These are phyloP conservation scores for Caenorhabditis macrosperma DNA, from an alignment of 2,888 invertebrate genomes.

Conservation along the genomic window DNA sequence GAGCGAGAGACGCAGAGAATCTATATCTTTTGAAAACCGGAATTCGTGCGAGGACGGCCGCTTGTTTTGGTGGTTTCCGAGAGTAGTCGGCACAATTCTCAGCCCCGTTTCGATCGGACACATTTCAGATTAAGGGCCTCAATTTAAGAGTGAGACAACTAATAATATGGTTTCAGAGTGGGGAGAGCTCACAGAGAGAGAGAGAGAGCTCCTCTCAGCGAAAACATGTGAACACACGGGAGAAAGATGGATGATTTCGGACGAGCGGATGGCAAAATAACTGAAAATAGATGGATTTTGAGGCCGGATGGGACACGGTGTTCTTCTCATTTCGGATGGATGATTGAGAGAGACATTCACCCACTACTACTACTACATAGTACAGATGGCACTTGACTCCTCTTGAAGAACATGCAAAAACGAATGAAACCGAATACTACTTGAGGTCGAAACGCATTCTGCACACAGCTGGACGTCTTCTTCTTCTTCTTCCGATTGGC, in stretches of 20 bases:
- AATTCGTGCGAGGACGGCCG: slow-evolving; percentile 12
- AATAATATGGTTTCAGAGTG: not conserved
- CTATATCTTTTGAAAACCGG: slow-evolving; percentile 51
- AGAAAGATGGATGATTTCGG: too few relatives aligned
- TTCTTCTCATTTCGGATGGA: too few relatives aligned
- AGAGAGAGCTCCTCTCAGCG: not conserved
- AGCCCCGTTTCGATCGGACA: too few relatives aligned
- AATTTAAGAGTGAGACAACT: not conserved
- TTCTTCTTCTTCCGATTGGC: slow-evolving; percentile 17
- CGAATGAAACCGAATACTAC: slow-evolving; percentile 43
- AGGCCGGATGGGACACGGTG: too few relatives aligned
- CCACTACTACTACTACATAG: not conserved
- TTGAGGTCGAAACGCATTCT: slow-evolving; percentile 13
- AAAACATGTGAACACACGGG: not conserved
- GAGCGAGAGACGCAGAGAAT: slow-evolving; percentile 18
- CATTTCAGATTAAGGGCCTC: not conserved
- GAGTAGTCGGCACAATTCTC: too few relatives aligned
- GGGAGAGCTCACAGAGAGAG: not conserved
- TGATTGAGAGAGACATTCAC: not conserved
- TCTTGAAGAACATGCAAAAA: slow-evolving; percentile 27
- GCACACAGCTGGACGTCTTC: slow-evolving; percentile 35
- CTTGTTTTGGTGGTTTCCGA: slow-evolving; percentile 16
- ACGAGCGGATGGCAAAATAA: too few relatives aligned
- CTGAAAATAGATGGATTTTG: not conserved
- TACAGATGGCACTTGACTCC: not conserved